A percentile compares a stretch with the other conserved stretches of the same genome.
Evolutionary conservation across 2,888 invertebrate genomes (phyloP).

Genomic region (Limnephilus auricula): DNA sequence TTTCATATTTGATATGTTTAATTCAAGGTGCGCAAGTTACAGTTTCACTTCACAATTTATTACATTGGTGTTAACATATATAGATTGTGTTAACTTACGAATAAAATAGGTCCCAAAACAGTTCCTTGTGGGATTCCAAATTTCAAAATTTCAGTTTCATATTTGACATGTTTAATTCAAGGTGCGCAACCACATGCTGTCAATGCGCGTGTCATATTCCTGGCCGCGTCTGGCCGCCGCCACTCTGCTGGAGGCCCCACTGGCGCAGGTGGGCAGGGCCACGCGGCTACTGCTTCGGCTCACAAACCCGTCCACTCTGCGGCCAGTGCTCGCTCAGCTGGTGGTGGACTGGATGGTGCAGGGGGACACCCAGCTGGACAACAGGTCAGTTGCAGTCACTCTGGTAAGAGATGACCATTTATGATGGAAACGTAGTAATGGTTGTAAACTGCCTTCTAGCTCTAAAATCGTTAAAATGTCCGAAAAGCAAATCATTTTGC

Average conservation of each 20-base stretch:
- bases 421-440: background rate
- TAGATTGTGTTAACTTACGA: too few relatives aligned
- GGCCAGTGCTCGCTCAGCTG: conserved; percentile 84
- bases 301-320: conserved; percentile 84
- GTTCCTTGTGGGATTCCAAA: too few relatives aligned
- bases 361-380: conserved; percentile 5
- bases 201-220: conserved; percentile 81
- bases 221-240: conserved; percentile 80
- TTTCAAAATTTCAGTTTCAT: too few relatives aligned
- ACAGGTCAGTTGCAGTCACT: background rate
- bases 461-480: too few relatives aligned
- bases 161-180: background rate
- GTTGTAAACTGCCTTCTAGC: too few relatives aligned
- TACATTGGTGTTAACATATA: too few relatives aligned
- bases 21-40: conserved; percentile 71
- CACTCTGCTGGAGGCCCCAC: conserved; percentile 78
- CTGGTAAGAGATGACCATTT: background rate
- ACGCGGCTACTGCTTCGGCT: conserved; percentile 82
- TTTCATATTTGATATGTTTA: background rate
- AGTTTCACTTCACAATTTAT: too few relatives aligned
- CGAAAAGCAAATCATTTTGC: too few relatives aligned
- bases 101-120: too few relatives aligned
- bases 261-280: conserved; percentile 86
- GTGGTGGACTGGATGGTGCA: conserved; percentile 79
- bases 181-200: conserved; percentile 80